Conservation (phyloP, 2,888 invertebrate genomes). For the Noctua pronuba region DNA sequence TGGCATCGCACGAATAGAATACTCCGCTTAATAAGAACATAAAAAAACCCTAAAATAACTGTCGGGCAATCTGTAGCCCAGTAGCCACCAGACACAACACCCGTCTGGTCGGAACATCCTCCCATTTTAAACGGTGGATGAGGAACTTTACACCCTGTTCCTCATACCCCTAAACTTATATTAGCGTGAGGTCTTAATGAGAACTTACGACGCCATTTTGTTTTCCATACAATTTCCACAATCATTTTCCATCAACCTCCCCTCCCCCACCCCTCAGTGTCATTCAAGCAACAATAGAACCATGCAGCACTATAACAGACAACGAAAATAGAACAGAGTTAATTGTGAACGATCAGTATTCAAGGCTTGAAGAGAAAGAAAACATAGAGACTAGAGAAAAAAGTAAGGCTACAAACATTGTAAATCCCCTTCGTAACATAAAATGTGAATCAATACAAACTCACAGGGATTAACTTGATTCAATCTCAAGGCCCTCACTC, state of each 20-base stretch:
- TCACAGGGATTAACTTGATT: conserved; percentile 43
- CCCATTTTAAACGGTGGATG: not conserved
- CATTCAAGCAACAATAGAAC: not conserved
- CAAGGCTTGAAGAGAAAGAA: conserved; percentile 23
- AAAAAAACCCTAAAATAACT: not conserved
- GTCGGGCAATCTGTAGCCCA: not conserved
- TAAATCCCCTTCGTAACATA: conserved; percentile 3
- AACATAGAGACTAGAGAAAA: not conserved
- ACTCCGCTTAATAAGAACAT: not conserved
- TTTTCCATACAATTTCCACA: not conserved
- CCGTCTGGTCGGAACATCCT: not conserved
- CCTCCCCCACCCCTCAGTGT: not conserved
- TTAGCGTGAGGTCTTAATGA: not conserved
- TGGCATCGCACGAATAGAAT: not conserved
- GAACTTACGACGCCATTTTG: not conserved
- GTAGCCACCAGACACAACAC: not conserved
- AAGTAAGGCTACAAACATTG: conserved; percentile 12
- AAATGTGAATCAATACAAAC: conserved; percentile 14
- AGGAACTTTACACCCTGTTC: not conserved
- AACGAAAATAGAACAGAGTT: not conserved
- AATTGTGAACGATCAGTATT: conserved; percentile 2
- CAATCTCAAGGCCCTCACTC: conserved; percentile 30
- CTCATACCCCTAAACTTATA: not conserved
- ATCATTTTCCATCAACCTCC: not conserved
- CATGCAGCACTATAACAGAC: not conserved